Evolutionary conservation across 2,888 invertebrate species (phyloP).

Genomic region (Junonia oenone): DNA sequence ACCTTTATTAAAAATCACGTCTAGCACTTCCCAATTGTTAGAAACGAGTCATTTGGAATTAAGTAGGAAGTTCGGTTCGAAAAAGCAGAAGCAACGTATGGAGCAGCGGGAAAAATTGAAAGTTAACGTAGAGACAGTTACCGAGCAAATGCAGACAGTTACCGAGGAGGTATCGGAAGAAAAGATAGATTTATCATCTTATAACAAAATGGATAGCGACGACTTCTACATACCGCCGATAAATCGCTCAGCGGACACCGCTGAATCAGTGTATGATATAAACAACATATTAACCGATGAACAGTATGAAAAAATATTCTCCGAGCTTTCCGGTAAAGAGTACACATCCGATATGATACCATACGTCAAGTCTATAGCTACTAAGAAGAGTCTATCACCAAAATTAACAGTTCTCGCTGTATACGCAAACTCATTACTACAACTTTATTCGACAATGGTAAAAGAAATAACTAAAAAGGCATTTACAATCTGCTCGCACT

Average conservation of each 20-base stretch:
- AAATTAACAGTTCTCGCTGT: slow-evolving; percentile 46
- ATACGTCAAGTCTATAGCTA: slow-evolving; percentile 40
- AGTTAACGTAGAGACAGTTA: slow-evolving; percentile 77
- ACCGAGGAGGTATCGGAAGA: slow-evolving; percentile 56
- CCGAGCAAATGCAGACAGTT: slow-evolving; percentile 78
- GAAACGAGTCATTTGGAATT: slow-evolving; percentile 61
- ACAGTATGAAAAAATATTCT: slow-evolving; percentile 51
- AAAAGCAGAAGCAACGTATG: slow-evolving; percentile 77
- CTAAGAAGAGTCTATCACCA: slow-evolving; percentile 33
- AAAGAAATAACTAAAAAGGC: slow-evolving; percentile 48
- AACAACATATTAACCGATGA: slow-evolving; percentile 59
- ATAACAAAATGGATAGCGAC: slow-evolving; percentile 51
- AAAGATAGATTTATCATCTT: slow-evolving; percentile 48
- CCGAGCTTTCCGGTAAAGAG: slow-evolving; percentile 50
- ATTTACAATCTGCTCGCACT: slow-evolving; percentile 44
- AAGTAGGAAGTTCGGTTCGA: slow-evolving; percentile 83
- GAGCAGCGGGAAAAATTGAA: slow-evolving; percentile 81
- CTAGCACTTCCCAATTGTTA: slow-evolving; percentile 34
- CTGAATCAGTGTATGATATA: slow-evolving; percentile 69
- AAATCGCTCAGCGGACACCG: slow-evolving; percentile 60
- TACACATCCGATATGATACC: slow-evolving; percentile 39
- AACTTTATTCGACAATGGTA: slow-evolving; percentile 37
- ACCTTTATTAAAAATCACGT: slow-evolving; percentile 41
- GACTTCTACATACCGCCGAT: slow-evolving; percentile 73
- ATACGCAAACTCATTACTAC: slow-evolving; percentile 50